Conservation (phyloP, 37 sponge, comb jelly and placozoan species). For the Diacarnus erythraeanus region DNA sequence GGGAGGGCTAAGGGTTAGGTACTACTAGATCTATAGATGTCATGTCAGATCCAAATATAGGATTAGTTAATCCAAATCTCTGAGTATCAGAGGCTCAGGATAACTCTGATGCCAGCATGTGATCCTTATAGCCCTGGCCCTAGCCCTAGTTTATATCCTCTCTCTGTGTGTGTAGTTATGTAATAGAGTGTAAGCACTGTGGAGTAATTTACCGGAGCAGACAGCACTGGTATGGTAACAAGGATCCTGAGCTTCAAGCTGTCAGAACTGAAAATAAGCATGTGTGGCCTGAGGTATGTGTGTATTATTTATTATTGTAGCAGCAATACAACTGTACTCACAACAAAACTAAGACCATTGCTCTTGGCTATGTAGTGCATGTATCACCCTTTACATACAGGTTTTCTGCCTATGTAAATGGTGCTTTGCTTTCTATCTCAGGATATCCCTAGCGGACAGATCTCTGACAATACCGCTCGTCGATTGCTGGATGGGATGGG, state of each 20-base stretch:
- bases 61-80: too few species aligned
- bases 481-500: conserved; percentile 72
- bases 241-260: conserved; percentile 63
- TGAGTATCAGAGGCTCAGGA: too few species aligned
- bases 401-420: too few species aligned
- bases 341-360: background rate
- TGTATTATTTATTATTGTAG: too few species aligned
- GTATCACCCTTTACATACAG: too few species aligned
- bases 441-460: conserved; percentile 18
- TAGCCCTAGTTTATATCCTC: too few species aligned
- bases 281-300: conserved; percentile 85
- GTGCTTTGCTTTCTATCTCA: background rate
- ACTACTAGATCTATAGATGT: too few species aligned
- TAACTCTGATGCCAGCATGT: too few species aligned
- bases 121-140: too few species aligned
- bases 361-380: too few species aligned
- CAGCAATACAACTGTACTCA: background rate
- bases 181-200: conserved; percentile 86
- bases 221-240: conserved; percentile 95
- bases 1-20: too few species aligned
- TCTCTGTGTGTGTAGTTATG: conserved; percentile 58
- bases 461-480: conserved; percentile 53
- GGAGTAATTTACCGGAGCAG: conserved; percentile 92
- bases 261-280: conserved; percentile 83
- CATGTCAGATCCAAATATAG: too few species aligned